phyloP scores from a whole-genome alignment of 2,113 vertebrate species.

The Circaetus cinerascens region DNA sequence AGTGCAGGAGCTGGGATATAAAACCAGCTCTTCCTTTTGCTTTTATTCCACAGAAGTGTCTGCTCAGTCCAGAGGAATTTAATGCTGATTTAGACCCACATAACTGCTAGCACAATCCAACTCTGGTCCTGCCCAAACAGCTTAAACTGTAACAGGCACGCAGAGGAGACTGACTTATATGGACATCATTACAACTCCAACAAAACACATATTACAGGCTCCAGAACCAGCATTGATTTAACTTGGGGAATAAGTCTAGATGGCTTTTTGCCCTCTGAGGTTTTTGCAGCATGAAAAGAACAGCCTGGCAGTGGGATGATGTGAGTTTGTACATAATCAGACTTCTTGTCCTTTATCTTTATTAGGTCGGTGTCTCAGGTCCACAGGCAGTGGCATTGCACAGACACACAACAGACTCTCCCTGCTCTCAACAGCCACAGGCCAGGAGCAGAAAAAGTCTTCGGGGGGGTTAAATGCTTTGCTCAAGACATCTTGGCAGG shows the following conservation, averaged over 20 bases:
- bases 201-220: background rate
- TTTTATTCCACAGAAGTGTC: background rate
- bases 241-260: background rate
- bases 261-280: background rate
- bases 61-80: background rate
- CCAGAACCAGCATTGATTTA: background rate
- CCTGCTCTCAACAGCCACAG: background rate
- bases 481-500: background rate
- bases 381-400: background rate
- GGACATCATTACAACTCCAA: background rate
- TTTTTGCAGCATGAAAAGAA: background rate
- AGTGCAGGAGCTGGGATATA: background rate
- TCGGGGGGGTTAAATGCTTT: rapidly evolving
- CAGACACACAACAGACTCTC: background rate
- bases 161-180: background rate
- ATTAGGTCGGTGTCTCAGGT: rapidly evolving
- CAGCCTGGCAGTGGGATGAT: background rate
- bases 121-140: background rate
- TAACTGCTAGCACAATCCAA: background rate
- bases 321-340: background rate
- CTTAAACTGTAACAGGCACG: background rate
- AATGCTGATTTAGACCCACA: background rate
- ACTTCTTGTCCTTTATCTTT: background rate
- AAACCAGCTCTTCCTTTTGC: background rate
- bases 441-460: background rate